Evolutionary conservation across 2,113 vertebrate species (phyloP), one percentile per base, ranked within the genome.

Genomic region (Madoqua kirkii): DNA sequence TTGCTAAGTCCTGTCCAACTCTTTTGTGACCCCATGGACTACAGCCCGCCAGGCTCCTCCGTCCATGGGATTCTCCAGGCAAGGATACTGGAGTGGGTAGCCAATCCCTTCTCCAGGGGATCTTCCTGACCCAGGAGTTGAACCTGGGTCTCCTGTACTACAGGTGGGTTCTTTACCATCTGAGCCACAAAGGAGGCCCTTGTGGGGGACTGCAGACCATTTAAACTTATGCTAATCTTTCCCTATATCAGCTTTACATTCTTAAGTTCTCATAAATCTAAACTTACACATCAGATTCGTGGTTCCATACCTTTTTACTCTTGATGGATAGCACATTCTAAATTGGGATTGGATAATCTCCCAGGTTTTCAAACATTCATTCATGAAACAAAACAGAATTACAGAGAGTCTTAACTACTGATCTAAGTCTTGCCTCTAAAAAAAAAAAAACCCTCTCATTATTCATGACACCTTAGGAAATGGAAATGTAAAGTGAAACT

Each of bases 291-390:
- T 62, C 23, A 17, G 82, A 27, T 59, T 67, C 12, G 14, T 82
- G 19, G 4, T 27, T 71, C 50, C 13, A 12, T 14, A n/a, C 21
- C 45, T 10, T n/a, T 45, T 71, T 95, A 90, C 36, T 87, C 29
- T 93, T 19, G 40, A 6, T 74, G 78, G 59, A 67, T 86, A 82
- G 76, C 19, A 64, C 45, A 92, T 25, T 76, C 50, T 71, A 48
- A 91, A 62, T 78, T 43, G 31, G 57, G 31, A 71, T 6, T 36
- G 31, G 29, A 79, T 62, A 57, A 40, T 52, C 29, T 87, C 40
- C 36, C 50, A 23, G 55, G n/a, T 84, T 96, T 93, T 81, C 92
- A 93, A 93, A 92, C 87, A 95, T 16, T 96, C 67, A 89, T 62
- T 92, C 48, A 91, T 91, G 29, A 92, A 48, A 87, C 79, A 92